Conservation (phyloP, 2,797 vertebrate species). For the Kryptopterus vitreolus region DNA sequence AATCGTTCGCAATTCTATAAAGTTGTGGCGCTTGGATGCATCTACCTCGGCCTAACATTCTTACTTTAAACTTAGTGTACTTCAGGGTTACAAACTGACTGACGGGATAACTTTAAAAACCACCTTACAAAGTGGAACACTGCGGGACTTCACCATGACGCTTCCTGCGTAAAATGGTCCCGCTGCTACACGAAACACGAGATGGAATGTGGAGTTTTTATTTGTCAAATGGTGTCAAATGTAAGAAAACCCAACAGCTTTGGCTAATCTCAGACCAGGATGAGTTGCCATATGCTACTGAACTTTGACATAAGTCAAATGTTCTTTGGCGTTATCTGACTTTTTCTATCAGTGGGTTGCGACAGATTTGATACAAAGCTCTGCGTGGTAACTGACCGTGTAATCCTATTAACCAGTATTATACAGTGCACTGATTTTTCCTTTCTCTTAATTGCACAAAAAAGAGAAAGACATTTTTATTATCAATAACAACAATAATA, state of each 20-base stretch:
- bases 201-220: not conserved
- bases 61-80: not conserved
- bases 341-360: conserved; percentile 3
- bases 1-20: not conserved
- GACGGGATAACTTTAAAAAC: not conserved
- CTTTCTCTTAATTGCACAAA: not conserved
- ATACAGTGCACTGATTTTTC: not conserved
- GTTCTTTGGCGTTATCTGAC: conserved; percentile 7
- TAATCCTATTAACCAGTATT: not conserved
- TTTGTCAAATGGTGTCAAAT: not conserved
- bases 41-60: not conserved
- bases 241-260: not conserved
- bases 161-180: not conserved
- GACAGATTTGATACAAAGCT: conserved; percentile 11
- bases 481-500: not conserved
- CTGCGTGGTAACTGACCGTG: not conserved
- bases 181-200: not conserved
- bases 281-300: not conserved
- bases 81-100: not conserved
- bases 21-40: not conserved
- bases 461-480: not conserved
- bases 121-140: not conserved
- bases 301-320: conserved; percentile 20
- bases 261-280: not conserved
- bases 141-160: not conserved